Percentiles rank a stretch among this genome's conserved stretches.
phyloP scores from a whole-genome alignment of 2,888 invertebrate genomes.

The Magallana nippona region DNA sequence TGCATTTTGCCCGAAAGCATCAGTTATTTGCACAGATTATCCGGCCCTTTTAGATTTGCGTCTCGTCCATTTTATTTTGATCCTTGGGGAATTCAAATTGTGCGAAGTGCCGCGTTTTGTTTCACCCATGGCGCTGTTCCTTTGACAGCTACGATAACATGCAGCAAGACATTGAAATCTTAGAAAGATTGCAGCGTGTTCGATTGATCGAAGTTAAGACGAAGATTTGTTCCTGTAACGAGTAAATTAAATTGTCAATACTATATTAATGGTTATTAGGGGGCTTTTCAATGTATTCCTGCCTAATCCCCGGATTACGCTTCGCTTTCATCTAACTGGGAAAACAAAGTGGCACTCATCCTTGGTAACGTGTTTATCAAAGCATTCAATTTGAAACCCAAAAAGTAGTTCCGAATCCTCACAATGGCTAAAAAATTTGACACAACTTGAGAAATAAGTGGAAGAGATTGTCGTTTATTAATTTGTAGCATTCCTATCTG shows the following conservation, averaged over 20 bases:
- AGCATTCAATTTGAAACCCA: slow-evolving; percentile 38
- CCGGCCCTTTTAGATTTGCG: slow-evolving; percentile 19
- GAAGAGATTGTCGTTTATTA: slow-evolving; percentile 26
- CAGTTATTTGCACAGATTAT: slow-evolving; percentile 30
- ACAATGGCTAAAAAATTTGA: slow-evolving; percentile 7
- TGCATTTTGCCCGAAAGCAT: slow-evolving; percentile 25
- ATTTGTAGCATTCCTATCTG: slow-evolving; percentile 25
- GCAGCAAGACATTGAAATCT: slow-evolving; percentile 37
- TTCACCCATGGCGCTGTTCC: slow-evolving; percentile 40
- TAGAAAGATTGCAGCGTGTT: slow-evolving; percentile 34
- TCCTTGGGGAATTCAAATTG: slow-evolving; percentile 37
- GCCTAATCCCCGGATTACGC: slow-evolving; percentile 37
- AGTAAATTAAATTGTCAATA: slow-evolving; percentile 47
- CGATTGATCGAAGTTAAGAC: slow-evolving; percentile 43
- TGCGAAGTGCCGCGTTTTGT: slow-evolving; percentile 45
- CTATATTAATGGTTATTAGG: slow-evolving; percentile 46
- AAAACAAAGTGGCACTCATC: slow-evolving; percentile 36
- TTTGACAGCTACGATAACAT: slow-evolving; percentile 36
- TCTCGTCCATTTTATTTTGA: slow-evolving; percentile 25
- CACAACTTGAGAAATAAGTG: slow-evolving; percentile 36
- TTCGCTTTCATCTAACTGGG: slow-evolving; percentile 36
- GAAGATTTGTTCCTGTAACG: slow-evolving; percentile 43
- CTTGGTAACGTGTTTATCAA: slow-evolving; percentile 35
- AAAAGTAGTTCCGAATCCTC: slow-evolving; percentile 26
- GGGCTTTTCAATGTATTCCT: slow-evolving; percentile 47